phyloP scores from a whole-genome alignment of 2,888 invertebrate genomes.

The Marronus borbonicus region DNA sequence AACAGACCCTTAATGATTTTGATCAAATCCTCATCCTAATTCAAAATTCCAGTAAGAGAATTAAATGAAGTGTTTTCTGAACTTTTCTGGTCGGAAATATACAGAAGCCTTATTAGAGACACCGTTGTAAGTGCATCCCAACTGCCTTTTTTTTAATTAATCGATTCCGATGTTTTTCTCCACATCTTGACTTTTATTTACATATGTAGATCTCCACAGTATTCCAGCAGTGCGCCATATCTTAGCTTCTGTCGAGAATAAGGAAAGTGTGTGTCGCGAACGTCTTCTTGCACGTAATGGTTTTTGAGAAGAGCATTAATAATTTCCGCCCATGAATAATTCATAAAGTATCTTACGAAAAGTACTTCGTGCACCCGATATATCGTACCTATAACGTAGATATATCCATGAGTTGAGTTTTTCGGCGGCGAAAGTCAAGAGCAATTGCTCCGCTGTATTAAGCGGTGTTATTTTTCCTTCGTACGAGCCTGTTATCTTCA shows the following conservation, averaged over 20 bases:
- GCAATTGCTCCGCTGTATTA: constrained; percentile 30
- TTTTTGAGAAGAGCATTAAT: constrained; percentile 14
- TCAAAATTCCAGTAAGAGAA: too few relatives aligned
- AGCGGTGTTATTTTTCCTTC: constrained; percentile 30
- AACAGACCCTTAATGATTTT: too few relatives aligned
- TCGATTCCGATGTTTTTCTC: too few relatives aligned
- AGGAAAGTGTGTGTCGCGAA: neutral
- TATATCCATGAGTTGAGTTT: constrained; percentile 6
- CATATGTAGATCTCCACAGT: too few relatives aligned
- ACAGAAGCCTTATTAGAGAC: too few relatives aligned
- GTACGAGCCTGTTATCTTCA: constrained; percentile 26
- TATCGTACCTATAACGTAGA: neutral
- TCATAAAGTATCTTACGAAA: constrained; percentile 21
- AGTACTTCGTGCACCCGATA: constrained; percentile 16
- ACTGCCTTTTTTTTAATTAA: too few relatives aligned
- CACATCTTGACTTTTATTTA: too few relatives aligned
- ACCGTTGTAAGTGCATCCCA: too few relatives aligned
- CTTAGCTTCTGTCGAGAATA: neutral
- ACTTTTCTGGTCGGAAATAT: too few relatives aligned
- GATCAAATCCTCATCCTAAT: too few relatives aligned
- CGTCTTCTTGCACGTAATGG: constrained; percentile 9
- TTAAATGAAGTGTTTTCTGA: too few relatives aligned
- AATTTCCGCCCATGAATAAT: constrained; percentile 24
- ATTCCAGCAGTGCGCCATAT: too few relatives aligned
- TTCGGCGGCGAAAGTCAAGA: constrained; percentile 27